Percentiles rank a stretch among this genome's conserved stretches.
These are phyloP conservation scores for Brachyhypopomus occidentalis DNA, from an alignment of 2,113 vertebrate genomes.

Conservation along the genomic window DNA sequence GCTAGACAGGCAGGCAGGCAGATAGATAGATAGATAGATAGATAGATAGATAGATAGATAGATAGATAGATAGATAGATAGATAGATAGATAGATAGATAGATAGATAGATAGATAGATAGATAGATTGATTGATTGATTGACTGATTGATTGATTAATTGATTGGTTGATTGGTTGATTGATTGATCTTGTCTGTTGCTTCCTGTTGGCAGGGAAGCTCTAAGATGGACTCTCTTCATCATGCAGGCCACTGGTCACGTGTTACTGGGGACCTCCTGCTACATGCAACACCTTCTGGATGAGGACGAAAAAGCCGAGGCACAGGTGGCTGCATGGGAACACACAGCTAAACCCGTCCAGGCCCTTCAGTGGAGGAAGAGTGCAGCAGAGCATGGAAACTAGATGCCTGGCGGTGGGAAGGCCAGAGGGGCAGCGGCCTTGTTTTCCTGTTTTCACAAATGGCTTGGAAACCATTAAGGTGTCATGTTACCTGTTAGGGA, in stretches of 20 bases:
- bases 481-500: conserved; percentile 30
- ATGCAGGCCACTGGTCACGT: conserved; percentile 92
- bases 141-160: neutral
- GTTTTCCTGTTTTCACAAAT: neutral
- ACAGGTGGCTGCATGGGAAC: conserved; percentile 36
- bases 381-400: conserved; percentile 5
- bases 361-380: conserved; percentile 38
- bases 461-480: neutral
- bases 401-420: neutral
- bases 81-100: neutral
- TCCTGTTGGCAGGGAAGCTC: conserved; percentile 78
- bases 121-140: neutral
- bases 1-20: no score
- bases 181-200: neutral
- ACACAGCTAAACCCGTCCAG: conserved; percentile 19
- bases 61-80: neutral
- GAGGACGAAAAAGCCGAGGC: conserved; percentile 73
- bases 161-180: neutral
- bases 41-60: neutral
- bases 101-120: neutral
- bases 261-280: conserved; percentile 89
- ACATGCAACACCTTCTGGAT: conserved; percentile 90
- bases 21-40: neutral
- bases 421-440: no score
- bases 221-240: conserved; percentile 87